Percentiles rank a stretch among this genome's conserved stretches.
Evolutionary conservation across 2,113 vertebrate species (phyloP).

Genomic region (Motacilla alba): DNA sequence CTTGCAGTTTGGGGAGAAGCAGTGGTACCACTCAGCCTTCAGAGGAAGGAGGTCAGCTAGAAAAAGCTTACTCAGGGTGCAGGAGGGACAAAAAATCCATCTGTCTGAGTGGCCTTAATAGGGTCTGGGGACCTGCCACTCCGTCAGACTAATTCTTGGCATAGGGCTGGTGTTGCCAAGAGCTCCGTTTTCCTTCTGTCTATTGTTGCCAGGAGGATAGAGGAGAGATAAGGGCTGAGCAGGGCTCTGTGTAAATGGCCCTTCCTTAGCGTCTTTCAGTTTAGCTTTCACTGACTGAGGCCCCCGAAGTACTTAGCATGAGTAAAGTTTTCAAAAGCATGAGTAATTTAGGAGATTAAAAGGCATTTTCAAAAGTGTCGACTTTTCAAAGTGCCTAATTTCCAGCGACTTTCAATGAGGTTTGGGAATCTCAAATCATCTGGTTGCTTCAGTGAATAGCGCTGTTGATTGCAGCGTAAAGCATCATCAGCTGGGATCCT

Average conservation of each 20-base stretch:
- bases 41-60: neutral
- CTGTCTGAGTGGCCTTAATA: neutral
- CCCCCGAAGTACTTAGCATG: conserved; percentile 16
- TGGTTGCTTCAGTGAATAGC: neutral
- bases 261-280: neutral
- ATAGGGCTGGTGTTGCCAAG: conserved; percentile 7
- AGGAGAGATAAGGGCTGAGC: conserved; percentile 13
- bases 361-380: conserved; percentile 22
- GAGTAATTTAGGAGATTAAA: conserved; percentile 49
- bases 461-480: neutral
- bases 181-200: neutral
- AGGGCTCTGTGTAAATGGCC: neutral
- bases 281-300: conserved; percentile 17
- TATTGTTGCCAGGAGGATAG: neutral
- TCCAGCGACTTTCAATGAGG: neutral
- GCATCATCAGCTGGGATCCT: neutral
- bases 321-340: conserved; percentile 39
- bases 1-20: neutral
- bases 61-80: neutral
- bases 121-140: neutral
- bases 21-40: neutral
- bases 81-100: neutral
- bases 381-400: conserved; percentile 34
- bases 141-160: conserved; percentile 14
- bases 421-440: neutral